Percentiles rank a stretch among this genome's conserved stretches.
These are phyloP conservation scores for Orchesella flavescens DNA, from an alignment of 2,888 invertebrate species.

Conservation along the genomic window DNA sequence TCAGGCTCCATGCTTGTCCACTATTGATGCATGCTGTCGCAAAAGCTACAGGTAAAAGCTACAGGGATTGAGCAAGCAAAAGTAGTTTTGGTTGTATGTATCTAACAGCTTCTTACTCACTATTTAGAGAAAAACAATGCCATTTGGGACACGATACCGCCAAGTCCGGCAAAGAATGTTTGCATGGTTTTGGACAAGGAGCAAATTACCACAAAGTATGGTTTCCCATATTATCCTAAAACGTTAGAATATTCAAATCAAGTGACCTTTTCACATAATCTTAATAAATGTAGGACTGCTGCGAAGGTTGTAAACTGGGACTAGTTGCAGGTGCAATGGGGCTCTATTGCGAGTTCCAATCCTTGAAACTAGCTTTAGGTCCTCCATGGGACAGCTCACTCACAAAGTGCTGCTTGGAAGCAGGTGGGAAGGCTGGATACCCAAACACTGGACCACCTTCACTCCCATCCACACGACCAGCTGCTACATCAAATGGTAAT, in stretches of 20 bases:
- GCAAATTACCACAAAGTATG: conserved; percentile 72
- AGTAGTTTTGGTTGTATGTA: no score
- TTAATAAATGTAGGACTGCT: conserved; percentile 77
- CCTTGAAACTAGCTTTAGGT: conserved; percentile 76
- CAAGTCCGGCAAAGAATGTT: conserved; percentile 75
- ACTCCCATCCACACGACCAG: conserved; percentile 66
- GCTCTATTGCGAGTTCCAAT: conserved; percentile 77
- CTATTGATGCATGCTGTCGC: conserved; percentile 80
- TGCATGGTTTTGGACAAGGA: conserved; percentile 67
- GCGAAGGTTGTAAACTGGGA: conserved; percentile 80
- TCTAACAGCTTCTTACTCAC: no score
- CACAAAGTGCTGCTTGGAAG: conserved; percentile 79
- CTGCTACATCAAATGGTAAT: neutral
- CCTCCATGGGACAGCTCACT: conserved; percentile 79
- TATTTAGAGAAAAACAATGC: conserved; percentile 76
- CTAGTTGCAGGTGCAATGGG: conserved; percentile 78
- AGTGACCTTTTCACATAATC: neutral
- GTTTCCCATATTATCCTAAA: neutral
- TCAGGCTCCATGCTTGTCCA: conserved; percentile 79
- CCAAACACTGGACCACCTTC: conserved; percentile 64
- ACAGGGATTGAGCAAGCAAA: conserved; percentile 26
- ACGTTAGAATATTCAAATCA: neutral
- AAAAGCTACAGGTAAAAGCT: conserved; percentile 75
- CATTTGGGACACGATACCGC: conserved; percentile 77
- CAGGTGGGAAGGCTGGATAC: conserved; percentile 69